phyloP scores from a whole-genome alignment of 2,113 vertebrate genomes.

The Mus spicilegus region DNA sequence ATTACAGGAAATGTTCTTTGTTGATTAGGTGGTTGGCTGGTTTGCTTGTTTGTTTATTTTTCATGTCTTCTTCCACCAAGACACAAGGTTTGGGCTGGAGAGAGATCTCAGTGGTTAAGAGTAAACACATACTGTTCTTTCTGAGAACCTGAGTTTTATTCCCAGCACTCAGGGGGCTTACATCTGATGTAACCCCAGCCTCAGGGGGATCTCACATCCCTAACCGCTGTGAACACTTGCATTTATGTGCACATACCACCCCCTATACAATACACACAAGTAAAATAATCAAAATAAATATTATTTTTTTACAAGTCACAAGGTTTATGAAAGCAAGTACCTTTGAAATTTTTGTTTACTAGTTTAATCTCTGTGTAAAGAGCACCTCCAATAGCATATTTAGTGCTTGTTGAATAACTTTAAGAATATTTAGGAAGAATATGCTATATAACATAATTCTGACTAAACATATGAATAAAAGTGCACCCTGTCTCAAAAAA shows the following conservation, averaged over 20 bases:
- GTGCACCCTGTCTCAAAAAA: not conserved
- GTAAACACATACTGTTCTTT: not conserved
- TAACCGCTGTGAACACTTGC: not conserved
- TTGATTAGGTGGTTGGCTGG: not conserved
- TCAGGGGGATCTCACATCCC: not conserved
- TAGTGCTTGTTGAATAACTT: constrained; percentile 9
- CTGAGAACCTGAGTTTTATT: not conserved
- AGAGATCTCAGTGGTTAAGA: not conserved
- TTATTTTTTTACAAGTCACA: not conserved
- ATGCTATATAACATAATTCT: constrained; percentile 27
- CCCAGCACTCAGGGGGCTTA: not conserved
- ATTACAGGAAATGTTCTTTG: not conserved
- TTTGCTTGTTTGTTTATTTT: not conserved
- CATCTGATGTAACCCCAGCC: not conserved
- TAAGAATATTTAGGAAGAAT: constrained; percentile 31
- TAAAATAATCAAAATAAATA: not conserved
- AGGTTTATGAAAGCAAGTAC: not conserved
- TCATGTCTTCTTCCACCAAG: not conserved
- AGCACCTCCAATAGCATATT: not conserved
- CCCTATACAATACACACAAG: not conserved
- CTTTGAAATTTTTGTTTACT: constrained; percentile 38
- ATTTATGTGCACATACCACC: not conserved
- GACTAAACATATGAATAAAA: constrained; percentile 36
- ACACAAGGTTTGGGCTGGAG: not conserved
- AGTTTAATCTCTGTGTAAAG: not conserved